phyloP scores from a whole-genome alignment of 2,888 invertebrate genomes.

The Argyresthia albistria region DNA sequence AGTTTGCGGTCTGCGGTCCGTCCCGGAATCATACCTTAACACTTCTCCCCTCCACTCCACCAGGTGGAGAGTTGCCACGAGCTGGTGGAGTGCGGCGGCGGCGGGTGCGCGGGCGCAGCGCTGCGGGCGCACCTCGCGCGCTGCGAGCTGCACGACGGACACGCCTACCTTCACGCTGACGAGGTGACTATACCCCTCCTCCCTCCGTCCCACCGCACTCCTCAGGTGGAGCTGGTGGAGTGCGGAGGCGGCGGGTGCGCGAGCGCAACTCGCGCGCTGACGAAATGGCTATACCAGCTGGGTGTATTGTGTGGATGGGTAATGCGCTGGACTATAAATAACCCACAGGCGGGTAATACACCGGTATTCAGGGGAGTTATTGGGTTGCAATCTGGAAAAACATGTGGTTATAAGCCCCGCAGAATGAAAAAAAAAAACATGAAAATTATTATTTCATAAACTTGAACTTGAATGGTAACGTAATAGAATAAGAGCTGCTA shows the following conservation, averaged over 20 bases:
- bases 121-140: constrained; percentile 44
- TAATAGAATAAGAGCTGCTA: no score
- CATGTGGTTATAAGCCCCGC: background rate
- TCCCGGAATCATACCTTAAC: background rate
- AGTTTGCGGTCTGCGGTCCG: no score
- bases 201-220: constrained; percentile 3
- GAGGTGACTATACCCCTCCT: constrained; percentile 30
- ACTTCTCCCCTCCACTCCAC: background rate
- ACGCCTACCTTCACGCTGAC: constrained; percentile 51
- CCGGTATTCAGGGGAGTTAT: background rate
- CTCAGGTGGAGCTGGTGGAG: constrained; percentile 47
- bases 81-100: constrained; percentile 35
- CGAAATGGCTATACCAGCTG: constrained; percentile 30
- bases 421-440: no score
- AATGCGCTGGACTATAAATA: background rate
- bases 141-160: constrained; percentile 40
- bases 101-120: constrained; percentile 25
- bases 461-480: no score
- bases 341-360: background rate
- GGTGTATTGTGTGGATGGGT: background rate
- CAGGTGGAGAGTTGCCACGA: constrained; percentile 60
- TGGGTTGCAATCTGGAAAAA: background rate
- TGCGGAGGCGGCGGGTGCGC: constrained; percentile 27
- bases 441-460: no score
- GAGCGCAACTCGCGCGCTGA: constrained; percentile 42